Percentiles rank a stretch among this genome's conserved stretches.
phyloP scores from a whole-genome alignment of 2,888 invertebrate genomes.

The Lasioglossum marginatum region DNA sequence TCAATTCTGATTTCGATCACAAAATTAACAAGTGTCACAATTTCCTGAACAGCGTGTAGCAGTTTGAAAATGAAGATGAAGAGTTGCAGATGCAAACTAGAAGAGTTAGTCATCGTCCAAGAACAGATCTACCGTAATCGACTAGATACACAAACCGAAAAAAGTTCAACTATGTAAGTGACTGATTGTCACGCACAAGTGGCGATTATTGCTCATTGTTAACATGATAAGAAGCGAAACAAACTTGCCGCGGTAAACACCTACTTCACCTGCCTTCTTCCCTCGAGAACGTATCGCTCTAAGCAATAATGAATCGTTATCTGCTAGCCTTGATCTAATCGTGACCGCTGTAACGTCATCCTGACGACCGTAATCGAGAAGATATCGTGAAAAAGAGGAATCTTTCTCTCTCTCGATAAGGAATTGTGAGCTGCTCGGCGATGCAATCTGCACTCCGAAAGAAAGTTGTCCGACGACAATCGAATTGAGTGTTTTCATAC shows the following conservation, averaged over 20 bases:
- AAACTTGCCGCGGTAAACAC: neutral
- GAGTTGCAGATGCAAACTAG: neutral
- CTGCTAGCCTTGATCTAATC: conserved; percentile 2
- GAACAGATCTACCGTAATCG: neutral
- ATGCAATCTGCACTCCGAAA: neutral
- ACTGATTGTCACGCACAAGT: neutral
- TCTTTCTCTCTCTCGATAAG: neutral
- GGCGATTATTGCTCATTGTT: neutral
- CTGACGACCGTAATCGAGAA: neutral
- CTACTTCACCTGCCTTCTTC: neutral
- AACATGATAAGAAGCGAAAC: neutral
- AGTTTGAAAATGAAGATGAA: no score
- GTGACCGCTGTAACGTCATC: neutral
- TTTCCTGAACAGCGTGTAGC: neutral
- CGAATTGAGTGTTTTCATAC: neutral
- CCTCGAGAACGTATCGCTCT: neutral
- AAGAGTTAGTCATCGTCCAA: neutral
- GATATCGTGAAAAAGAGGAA: neutral
- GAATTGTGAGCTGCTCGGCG: neutral
- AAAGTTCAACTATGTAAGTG: neutral
- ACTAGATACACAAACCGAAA: neutral
- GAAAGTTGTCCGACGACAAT: neutral
- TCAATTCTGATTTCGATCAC: no score
- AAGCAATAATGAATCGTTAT: neutral
- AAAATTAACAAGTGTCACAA: neutral